phyloP scores from a whole-genome alignment of 2,113 vertebrate species.

The Rafetus swinhoei region DNA sequence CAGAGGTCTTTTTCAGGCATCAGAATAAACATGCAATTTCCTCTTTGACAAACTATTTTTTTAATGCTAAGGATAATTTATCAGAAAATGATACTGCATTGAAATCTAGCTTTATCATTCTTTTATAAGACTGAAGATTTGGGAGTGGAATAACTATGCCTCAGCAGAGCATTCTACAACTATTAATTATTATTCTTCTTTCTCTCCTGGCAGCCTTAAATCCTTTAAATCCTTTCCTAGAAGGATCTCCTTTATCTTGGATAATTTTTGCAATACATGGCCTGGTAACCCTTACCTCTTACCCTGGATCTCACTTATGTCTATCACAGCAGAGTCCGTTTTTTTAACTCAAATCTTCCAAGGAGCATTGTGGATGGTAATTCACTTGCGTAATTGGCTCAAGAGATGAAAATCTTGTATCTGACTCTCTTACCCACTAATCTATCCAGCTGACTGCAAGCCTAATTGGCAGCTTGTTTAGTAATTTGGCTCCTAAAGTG shows the following conservation, averaged over 20 bases:
- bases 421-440: constrained; percentile 82
- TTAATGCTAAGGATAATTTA: constrained; percentile 16
- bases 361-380: constrained; percentile 76
- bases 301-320: constrained; percentile 65
- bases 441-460: constrained; percentile 87
- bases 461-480: constrained; percentile 91
- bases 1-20: background rate
- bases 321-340: constrained; percentile 64
- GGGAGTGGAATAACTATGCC: constrained; percentile 54
- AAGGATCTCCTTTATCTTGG: constrained; percentile 68
- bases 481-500: constrained; percentile 89
- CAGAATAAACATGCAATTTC: constrained; percentile 49
- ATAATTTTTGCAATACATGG: constrained; percentile 69
- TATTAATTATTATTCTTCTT: constrained; percentile 72
- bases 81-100: constrained; percentile 46
- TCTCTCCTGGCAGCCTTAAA: constrained; percentile 69
- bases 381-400: constrained; percentile 84
- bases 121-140: constrained; percentile 68
- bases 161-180: constrained; percentile 43
- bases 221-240: constrained; percentile 77
- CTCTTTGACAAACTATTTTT: background rate
- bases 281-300: constrained; percentile 65
- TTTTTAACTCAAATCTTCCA: constrained; percentile 77
- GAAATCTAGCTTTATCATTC: constrained; percentile 49
- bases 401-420: constrained; percentile 88